These are phyloP conservation scores for Macroteleia sp. DNA, from an alignment of 2,888 invertebrate genomes.

Conservation along the genomic window DNA sequence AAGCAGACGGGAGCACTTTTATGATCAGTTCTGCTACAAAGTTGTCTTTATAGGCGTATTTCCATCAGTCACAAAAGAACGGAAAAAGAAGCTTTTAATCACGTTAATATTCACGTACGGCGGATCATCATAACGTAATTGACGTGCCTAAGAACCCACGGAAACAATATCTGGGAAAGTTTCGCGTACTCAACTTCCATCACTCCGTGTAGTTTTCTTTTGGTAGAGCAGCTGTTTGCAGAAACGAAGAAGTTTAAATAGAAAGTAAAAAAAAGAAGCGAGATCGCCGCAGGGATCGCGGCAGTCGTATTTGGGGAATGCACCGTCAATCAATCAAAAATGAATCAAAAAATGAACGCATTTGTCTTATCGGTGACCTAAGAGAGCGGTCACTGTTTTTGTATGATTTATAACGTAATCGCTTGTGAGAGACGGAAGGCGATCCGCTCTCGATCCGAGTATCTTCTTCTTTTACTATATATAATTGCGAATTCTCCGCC, in stretches of 20 bases:
- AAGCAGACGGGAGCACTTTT: conserved; percentile 74
- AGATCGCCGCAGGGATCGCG: neutral
- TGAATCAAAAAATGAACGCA: conserved; percentile 31
- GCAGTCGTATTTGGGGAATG: conserved; percentile 4
- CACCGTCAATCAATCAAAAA: conserved; percentile 10
- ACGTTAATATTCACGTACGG: conserved; percentile 32
- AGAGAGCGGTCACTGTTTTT: conserved; percentile 33
- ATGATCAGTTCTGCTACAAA: conserved; percentile 80
- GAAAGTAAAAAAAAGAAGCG: conserved; percentile 10
- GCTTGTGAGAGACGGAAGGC: conserved; percentile 20
- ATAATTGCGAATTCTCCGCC: conserved; percentile 34
- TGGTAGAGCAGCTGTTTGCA: neutral
- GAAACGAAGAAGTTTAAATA: conserved; percentile 16
- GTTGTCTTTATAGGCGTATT: conserved; percentile 74
- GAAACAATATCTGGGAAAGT: conserved; percentile 14
- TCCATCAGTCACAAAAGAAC: conserved; percentile 46
- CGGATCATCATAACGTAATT: conserved; percentile 40
- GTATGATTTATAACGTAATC: conserved; percentile 39
- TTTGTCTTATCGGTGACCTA: conserved; percentile 27
- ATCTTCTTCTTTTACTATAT: conserved; percentile 30
- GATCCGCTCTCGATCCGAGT: conserved; percentile 11
- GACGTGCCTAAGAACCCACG: conserved; percentile 9
- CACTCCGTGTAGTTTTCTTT: neutral
- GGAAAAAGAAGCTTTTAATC: conserved; percentile 52
- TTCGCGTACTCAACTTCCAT: neutral